phyloP scores from a whole-genome alignment of 2,113 vertebrate genomes.

The Phyllostomus hastatus region DNA sequence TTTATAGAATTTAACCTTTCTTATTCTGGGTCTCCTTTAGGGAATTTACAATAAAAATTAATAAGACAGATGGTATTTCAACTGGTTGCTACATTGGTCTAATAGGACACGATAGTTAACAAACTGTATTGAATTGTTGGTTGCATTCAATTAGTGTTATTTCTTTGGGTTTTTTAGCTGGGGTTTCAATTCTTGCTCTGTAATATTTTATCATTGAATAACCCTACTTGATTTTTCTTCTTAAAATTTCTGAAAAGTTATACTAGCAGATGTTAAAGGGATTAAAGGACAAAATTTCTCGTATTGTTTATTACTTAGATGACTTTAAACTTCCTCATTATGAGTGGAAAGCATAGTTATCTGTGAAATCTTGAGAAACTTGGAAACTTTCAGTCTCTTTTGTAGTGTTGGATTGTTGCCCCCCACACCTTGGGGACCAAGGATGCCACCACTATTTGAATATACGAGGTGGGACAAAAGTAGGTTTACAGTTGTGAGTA shows the following conservation, averaged over 20 bases:
- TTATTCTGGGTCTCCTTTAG: background rate
- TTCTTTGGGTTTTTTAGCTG: background rate
- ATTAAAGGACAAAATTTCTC: background rate
- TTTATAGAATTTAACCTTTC: background rate
- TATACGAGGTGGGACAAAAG: background rate
- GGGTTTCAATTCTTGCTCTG: background rate
- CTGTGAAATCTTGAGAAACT: background rate
- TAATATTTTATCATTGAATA: background rate
- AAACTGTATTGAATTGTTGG: background rate
- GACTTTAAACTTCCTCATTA: background rate
- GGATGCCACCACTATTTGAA: background rate
- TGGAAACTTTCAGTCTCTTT: background rate
- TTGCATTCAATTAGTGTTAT: background rate
- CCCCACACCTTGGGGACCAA: background rate
- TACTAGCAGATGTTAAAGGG: background rate
- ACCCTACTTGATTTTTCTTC: background rate
- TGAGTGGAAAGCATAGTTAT: background rate
- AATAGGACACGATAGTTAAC: background rate
- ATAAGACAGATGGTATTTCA: background rate
- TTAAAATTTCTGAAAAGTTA: background rate
- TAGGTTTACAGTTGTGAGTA: background rate
- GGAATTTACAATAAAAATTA: conserved; percentile 15
- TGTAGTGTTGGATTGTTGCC: rapidly evolving
- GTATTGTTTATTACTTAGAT: background rate
- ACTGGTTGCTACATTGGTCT: background rate